These are phyloP conservation scores for Elachura formosa DNA, from an alignment of 2,113 vertebrate species.

Conservation along the genomic window DNA sequence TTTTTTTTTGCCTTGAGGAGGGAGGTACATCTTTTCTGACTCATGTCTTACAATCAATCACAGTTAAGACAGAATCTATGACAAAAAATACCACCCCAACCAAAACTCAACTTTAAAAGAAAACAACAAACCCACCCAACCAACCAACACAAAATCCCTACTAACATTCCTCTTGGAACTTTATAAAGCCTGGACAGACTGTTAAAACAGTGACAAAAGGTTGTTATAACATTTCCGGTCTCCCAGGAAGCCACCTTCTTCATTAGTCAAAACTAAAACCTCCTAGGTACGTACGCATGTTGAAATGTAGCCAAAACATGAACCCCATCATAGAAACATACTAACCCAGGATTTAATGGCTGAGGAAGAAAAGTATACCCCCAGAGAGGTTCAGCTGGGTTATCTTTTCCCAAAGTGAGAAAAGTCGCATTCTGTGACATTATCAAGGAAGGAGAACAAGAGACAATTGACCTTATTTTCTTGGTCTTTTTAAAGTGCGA, in stretches of 20 bases:
- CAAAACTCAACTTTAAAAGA: neutral
- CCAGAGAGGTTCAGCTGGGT: neutral
- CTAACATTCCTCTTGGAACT: neutral
- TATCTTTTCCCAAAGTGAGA: neutral
- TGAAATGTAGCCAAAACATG: neutral
- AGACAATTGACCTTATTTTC: neutral
- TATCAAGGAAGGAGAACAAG: neutral
- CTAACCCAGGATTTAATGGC: neutral
- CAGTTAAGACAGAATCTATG: neutral
- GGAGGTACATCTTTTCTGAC: neutral
- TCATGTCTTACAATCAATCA: neutral
- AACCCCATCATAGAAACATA: neutral
- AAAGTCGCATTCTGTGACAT: neutral
- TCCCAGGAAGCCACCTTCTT: neutral
- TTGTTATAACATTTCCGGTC: neutral
- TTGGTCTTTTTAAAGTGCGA: neutral
- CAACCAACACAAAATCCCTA: neutral
- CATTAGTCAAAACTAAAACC: neutral
- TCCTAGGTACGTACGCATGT: neutral
- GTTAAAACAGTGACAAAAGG: neutral
- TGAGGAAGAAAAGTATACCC: neutral
- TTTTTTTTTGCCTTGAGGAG: neutral
- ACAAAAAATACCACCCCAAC: neutral
- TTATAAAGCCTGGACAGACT: neutral
- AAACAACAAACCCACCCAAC: neutral